Conservation (phyloP, 2,888 invertebrate species). For the Pachycephus smyrnensis region DNA sequence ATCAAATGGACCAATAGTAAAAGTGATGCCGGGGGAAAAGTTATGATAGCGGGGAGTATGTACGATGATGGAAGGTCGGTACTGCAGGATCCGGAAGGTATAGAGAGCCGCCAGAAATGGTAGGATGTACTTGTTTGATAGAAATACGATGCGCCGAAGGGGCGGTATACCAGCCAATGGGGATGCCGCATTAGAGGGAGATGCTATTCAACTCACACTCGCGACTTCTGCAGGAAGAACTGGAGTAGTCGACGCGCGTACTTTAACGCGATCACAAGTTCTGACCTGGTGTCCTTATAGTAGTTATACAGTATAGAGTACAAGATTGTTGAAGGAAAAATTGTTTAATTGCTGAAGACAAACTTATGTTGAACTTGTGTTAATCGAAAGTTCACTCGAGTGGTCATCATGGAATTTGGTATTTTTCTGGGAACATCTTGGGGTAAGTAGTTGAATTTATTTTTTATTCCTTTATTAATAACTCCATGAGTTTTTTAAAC, state of each 20-base stretch:
- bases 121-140: neutral
- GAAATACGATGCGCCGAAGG: neutral
- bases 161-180: neutral
- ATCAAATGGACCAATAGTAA: neutral
- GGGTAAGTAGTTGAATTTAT: neutral
- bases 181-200: neutral
- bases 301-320: neutral
- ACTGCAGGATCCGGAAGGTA: neutral
- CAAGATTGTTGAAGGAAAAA: neutral
- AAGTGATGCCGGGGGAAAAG: neutral
- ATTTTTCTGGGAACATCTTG: neutral
- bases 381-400: neutral
- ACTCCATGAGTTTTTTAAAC: neutral
- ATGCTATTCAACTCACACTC: neutral
- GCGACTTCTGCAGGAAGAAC: neutral
- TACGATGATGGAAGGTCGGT: neutral
- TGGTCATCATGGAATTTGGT: neutral
- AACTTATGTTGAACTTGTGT: neutral
- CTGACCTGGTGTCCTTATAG: neutral
- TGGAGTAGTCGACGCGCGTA: neutral
- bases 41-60: neutral
- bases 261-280: neutral
- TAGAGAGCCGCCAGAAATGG: neutral
- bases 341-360: neutral
- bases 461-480: neutral